Evolutionary conservation across 2,888 invertebrate genomes (phyloP).

Genomic region (Andrena minutula): DNA sequence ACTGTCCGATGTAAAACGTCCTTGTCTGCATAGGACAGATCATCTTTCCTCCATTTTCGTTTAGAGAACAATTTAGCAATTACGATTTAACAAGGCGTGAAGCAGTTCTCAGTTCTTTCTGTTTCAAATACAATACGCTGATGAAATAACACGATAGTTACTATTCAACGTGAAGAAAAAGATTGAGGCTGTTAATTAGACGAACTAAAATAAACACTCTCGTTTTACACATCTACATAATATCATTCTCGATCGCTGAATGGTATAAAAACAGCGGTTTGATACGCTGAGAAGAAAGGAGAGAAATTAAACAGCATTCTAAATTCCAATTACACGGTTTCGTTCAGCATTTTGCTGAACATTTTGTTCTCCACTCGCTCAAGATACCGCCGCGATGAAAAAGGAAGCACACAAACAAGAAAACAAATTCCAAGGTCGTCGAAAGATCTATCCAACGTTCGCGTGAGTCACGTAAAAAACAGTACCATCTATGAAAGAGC

Average conservation of each 20-base stretch:
- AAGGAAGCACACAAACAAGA: too few species aligned
- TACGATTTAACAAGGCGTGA: conserved; percentile 14
- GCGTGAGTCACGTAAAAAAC: not conserved
- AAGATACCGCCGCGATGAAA: too few species aligned
- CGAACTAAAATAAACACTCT: not conserved
- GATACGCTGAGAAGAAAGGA: not conserved
- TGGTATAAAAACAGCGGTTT: not conserved
- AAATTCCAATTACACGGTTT: too few species aligned
- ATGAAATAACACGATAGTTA: not conserved
- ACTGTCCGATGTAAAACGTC: not conserved
- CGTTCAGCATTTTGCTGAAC: too few species aligned
- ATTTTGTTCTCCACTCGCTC: too few species aligned
- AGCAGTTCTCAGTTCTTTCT: not conserved
- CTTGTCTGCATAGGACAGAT: not conserved
- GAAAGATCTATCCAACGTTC: not conserved
- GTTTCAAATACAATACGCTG: conserved; percentile 18
- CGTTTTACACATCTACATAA: not conserved
- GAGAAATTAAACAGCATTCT: not conserved
- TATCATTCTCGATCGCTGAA: not conserved
- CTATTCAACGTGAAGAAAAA: not conserved
- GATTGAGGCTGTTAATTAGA: not conserved
- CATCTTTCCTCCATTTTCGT: too few species aligned
- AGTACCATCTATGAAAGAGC: too few species aligned
- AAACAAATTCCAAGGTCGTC: not conserved
- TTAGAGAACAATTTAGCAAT: conserved; percentile 10